phyloP scores from a whole-genome alignment of 2,797 vertebrate species.

The Pampus argenteus region DNA sequence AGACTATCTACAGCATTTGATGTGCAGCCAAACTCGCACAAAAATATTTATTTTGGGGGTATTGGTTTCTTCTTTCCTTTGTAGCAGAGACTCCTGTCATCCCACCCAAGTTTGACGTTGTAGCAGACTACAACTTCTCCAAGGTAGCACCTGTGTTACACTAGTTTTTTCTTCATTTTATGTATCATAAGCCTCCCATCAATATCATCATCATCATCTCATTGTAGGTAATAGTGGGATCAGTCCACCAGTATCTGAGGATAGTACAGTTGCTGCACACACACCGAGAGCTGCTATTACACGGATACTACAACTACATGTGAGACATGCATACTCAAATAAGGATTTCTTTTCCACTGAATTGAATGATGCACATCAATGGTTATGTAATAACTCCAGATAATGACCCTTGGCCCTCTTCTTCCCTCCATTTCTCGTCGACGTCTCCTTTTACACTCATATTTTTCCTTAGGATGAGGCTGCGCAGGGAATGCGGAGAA shows the following conservation, averaged over 20 bases:
- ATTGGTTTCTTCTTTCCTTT: slow-evolving; percentile 21
- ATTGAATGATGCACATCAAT: not conserved
- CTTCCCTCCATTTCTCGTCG: not conserved
- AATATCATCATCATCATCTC: not conserved
- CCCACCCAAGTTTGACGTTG: slow-evolving; percentile 87
- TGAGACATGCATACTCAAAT: slow-evolving; percentile 76
- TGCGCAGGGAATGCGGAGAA: slow-evolving; percentile 74
- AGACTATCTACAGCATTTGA: no score
- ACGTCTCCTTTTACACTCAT: not conserved
- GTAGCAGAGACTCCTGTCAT: slow-evolving; percentile 85
- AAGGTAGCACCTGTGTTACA: slow-evolving; percentile 82
- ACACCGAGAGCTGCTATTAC: slow-evolving; percentile 85
- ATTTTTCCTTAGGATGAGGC: slow-evolving; percentile 75
- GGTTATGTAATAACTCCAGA: not conserved
- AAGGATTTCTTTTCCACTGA: not conserved
- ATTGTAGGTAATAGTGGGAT: slow-evolving; percentile 84
- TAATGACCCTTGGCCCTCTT: not conserved
- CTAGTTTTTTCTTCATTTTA: not conserved
- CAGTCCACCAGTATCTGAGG: slow-evolving; percentile 89
- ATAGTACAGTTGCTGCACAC: slow-evolving; percentile 80
- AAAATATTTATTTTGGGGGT: not conserved
- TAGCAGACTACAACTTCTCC: slow-evolving; percentile 87
- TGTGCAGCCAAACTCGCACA: not conserved
- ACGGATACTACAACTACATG: slow-evolving; percentile 90
- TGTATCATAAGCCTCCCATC: not conserved